Conservation (phyloP, 2,888 invertebrate genomes). For the Drosophila mimetica region DNA sequence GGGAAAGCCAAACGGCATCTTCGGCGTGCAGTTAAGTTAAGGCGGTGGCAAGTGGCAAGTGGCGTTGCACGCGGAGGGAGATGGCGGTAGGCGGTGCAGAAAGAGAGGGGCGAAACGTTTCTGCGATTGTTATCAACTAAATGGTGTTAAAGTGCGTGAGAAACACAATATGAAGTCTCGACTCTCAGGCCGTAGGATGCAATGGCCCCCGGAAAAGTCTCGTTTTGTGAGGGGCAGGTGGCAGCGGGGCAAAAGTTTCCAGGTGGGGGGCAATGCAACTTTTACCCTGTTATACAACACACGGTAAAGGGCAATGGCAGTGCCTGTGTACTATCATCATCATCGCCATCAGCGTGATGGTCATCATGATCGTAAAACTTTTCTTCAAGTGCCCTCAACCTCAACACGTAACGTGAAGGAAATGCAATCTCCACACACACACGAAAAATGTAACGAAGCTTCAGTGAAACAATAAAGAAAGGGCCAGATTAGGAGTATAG, state of each 20-base stretch:
- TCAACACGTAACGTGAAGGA: slow-evolving; percentile 34
- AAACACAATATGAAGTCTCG: slow-evolving; percentile 54
- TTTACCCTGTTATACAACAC: slow-evolving; percentile 67
- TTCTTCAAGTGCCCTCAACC: slow-evolving; percentile 40
- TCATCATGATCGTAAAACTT: slow-evolving; percentile 35
- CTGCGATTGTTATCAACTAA: slow-evolving; percentile 78
- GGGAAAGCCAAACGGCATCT: slow-evolving; percentile 63
- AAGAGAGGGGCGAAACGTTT: slow-evolving; percentile 46
- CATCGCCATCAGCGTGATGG: slow-evolving; percentile 1
- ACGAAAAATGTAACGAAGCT: slow-evolving; percentile 25
- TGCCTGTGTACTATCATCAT: slow-evolving; percentile 19
- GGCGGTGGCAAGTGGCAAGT: slow-evolving; percentile 68
- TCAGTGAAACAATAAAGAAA: slow-evolving; percentile 17
- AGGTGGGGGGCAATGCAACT: slow-evolving; percentile 60
- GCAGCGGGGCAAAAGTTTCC: slow-evolving; percentile 12
- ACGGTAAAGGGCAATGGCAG: slow-evolving; percentile 57
- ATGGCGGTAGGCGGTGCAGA: slow-evolving; percentile 49
- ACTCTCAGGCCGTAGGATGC: slow-evolving; percentile 27
- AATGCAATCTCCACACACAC: slow-evolving; percentile 23
- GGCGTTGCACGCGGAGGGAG: slow-evolving; percentile 62
- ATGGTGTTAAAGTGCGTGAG: slow-evolving; percentile 80
- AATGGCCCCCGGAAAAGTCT: slow-evolving; percentile 40
- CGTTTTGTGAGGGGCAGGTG: neutral
- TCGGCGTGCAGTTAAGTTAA: slow-evolving; percentile 46
- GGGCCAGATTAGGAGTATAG: neutral